Base-by-base conservation (phyloP, 2,888 invertebrate species). In the Polietes domitor region DNA sequence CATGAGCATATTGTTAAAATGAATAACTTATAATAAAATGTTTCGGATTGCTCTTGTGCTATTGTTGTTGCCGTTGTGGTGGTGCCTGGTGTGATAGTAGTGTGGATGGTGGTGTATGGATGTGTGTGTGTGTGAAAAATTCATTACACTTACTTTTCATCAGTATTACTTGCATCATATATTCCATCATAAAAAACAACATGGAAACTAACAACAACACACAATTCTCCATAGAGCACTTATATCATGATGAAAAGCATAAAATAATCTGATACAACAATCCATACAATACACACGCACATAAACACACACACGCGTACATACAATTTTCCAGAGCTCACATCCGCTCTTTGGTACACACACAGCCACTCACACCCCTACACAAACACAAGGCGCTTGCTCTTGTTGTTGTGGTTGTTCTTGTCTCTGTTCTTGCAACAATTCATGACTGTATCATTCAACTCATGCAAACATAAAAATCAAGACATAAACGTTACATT, bases 181-280 rank as follows among this genome's bases (percentile, higher is more conserved):
- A 71, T 76, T 79, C 26, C 61, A 83, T 83, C 74, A 77, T 77
- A 77, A 75, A 50, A 43, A 75, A 75, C 21, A 63, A 63, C 26
- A 53, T 53, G 12, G 0, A 75, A 32, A 47, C 63, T 58, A 61
- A 28, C 32, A 73, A 55, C 71, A 21, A 32, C 12, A 65, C 21
- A 77, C 70, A 77, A 68, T 78, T 76, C 81, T 76, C 81, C 75
- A 72, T 32, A 58, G 78, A 63, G 68, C 72, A 68, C 83, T 84
- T 81, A 78, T 55, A 65, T 58, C 37, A 81, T 78, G 75, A 84
- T 84, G 80, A 81, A 77, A 82, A 77, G 32, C 63, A 78, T 77
- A 74, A 76, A 78, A 73, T 71, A 83, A 80, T 83, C 61, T 68
- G 50, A 17, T 70, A 58, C 65, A 78, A 26, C 68, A 53, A 68